A percentile compares a stretch with the other conserved stretches of the same genome.
Evolutionary conservation across 2,888 invertebrate species (phyloP).

Genomic region (Falcaria lacertinaria): DNA sequence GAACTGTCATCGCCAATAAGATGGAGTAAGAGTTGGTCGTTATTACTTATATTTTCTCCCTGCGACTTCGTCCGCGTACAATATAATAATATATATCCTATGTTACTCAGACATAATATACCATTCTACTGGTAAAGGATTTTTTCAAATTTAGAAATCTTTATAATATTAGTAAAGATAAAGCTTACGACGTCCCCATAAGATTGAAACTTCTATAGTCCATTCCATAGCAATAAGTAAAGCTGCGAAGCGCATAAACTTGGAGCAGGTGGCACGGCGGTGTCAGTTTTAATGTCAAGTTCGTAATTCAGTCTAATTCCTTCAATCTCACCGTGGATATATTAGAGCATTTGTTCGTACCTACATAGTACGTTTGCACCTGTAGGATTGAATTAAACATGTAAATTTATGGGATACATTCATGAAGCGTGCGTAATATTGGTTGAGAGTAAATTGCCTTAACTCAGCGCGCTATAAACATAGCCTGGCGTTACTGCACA

Average conservation of each 20-base stretch:
- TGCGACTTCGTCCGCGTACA: too few species aligned
- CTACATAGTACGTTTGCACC: too few species aligned
- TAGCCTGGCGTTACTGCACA: slow-evolving; percentile 21
- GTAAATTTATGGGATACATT: neutral
- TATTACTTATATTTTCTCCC: too few species aligned
- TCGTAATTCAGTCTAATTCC: slow-evolving; percentile 10
- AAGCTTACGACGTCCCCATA: slow-evolving; percentile 26
- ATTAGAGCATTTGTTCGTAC: too few species aligned
- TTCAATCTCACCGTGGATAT: neutral
- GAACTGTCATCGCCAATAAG: neutral
- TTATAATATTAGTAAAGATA: too few species aligned
- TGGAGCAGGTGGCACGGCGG: slow-evolving; percentile 32
- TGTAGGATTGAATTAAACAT: too few species aligned
- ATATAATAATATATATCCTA: too few species aligned
- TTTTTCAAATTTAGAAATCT: too few species aligned
- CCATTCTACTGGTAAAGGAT: too few species aligned
- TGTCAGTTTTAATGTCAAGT: slow-evolving; percentile 19
- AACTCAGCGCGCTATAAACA: slow-evolving; percentile 31
- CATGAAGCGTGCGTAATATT: slow-evolving; percentile 28
- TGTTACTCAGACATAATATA: too few species aligned
- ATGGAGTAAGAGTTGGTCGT: slow-evolving; percentile 13
- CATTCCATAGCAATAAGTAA: slow-evolving; percentile 29
- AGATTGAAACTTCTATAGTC: slow-evolving; percentile 26
- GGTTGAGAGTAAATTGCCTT: slow-evolving; percentile 31
- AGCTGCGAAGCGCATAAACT: slow-evolving; percentile 30